Base-by-base conservation (phyloP, 92 coral and sea anemone species). In the Muricea muricata region DNA sequence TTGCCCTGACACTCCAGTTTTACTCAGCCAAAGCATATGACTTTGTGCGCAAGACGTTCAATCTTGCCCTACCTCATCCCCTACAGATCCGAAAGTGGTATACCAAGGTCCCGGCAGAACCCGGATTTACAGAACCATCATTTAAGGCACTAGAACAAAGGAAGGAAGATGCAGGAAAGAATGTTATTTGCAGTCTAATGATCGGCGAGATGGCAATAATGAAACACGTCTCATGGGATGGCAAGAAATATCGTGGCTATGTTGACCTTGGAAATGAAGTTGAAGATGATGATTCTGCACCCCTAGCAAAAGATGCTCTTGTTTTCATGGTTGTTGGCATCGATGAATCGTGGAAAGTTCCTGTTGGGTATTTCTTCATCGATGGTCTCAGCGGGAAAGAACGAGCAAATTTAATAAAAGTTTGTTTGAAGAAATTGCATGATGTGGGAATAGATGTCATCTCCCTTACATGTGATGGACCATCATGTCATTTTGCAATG, bases 21-120 rank as follows among this genome's bases (percentile, higher is more conserved):
- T 52, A 52, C 24, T 52, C 58, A 7, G 58, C 58, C 24, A 52
- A 52, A 52, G 58, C 58, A 52, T 52, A 52, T 12, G 58, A 52
- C 18, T 52, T 52, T 52, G 58, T 52, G n/a, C n/a, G n/a, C n/a
- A n/a, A n/a, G n/a, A n/a, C n/a, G n/a, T n/a, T n/a, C n/a, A n/a
- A n/a, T n/a, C 34, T 72, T 39, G 79, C 79, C 18, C 55, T 72
- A 5, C 79, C 79, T 2, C 79, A 72, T 37, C 55, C 18, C 3
- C 57, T 40, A 18, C 79, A 72, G 28, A 42, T 72, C 31, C 79
- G 79, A 2, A 72, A 72, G 35, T 72, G 79, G 55, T 72, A 37
- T n/a, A n/a, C n/a, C 35, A 80, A 61, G 75, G 85, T 68, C 7
- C 75, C 65, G n/a, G 79, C 56, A 72, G 79, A 72, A 72, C 79